phyloP scores from a whole-genome alignment of 1,140 invertebrate genomes.

The Eurosta solidaginis region DNA sequence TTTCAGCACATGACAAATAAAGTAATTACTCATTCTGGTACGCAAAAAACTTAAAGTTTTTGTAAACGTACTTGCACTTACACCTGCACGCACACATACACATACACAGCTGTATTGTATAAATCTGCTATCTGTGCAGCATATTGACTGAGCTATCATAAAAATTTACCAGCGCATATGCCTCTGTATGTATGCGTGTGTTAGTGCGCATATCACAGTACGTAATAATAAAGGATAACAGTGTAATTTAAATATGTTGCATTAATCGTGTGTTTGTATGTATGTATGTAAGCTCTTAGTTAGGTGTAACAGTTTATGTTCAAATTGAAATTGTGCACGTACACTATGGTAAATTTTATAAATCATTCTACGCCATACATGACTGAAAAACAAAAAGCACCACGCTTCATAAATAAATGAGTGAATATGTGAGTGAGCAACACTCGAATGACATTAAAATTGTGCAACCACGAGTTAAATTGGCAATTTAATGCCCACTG shows the following conservation, averaged over 20 bases:
- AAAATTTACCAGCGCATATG: too few species aligned
- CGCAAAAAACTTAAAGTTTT: too few species aligned
- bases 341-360: background rate
- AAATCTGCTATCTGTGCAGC: too few species aligned
- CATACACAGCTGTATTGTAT: background rate
- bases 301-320: background rate
- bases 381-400: background rate
- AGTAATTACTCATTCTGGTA: too few species aligned
- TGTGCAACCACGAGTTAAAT: conserved; percentile 28
- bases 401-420: background rate
- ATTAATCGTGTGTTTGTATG: too few species aligned
- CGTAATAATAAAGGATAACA: background rate
- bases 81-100: background rate
- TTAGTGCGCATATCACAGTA: too few species aligned
- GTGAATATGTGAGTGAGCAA: background rate
- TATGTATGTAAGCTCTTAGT: too few species aligned
- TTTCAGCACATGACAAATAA: background rate
- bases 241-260: background rate
- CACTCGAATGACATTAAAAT: conserved; percentile 1
- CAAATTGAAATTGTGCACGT: conserved; percentile 9
- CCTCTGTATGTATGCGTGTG: too few species aligned
- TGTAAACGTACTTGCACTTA: background rate
- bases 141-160: too few species aligned
- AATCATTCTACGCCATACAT: background rate
- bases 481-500: conserved; percentile 15